phyloP scores from a whole-genome alignment of 2,888 invertebrate genomes.

The Erebia palarica region DNA sequence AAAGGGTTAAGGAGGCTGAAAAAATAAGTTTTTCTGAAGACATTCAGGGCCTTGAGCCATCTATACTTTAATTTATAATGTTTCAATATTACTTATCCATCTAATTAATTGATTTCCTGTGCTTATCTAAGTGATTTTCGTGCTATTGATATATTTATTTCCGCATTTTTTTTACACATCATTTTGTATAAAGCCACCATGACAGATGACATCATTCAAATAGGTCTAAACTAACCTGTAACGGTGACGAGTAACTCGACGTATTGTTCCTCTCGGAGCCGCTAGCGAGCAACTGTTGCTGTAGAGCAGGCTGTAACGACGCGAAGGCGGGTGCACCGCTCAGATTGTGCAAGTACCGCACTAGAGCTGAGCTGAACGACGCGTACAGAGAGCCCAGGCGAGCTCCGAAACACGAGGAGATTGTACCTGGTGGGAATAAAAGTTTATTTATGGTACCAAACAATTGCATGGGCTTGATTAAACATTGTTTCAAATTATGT shows the following conservation, averaged over 20 bases:
- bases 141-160: too few relatives aligned
- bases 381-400: slow-evolving; percentile 87
- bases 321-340: slow-evolving; percentile 66
- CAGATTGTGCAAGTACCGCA: slow-evolving; percentile 87
- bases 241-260: slow-evolving; percentile 53
- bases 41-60: too few relatives aligned
- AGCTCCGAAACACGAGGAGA: slow-evolving; percentile 88
- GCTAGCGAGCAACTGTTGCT: slow-evolving; percentile 66
- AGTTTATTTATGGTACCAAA: too few relatives aligned
- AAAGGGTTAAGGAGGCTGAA: too few relatives aligned
- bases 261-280: slow-evolving; percentile 65
- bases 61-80: too few relatives aligned
- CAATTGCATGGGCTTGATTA: too few relatives aligned
- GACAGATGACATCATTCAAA: neutral
- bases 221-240: slow-evolving; percentile 50
- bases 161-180: too few relatives aligned
- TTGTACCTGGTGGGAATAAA: slow-evolving; percentile 79
- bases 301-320: slow-evolving; percentile 65
- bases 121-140: too few relatives aligned
- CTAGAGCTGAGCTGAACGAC: slow-evolving; percentile 89
- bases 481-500: too few relatives aligned
- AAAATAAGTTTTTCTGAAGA: too few relatives aligned
- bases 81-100: too few relatives aligned
- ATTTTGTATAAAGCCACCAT: neutral
- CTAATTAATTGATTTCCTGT: too few relatives aligned